phyloP scores from a whole-genome alignment of 2,888 invertebrate genomes.

The Prosopocoilus inquinatus region DNA sequence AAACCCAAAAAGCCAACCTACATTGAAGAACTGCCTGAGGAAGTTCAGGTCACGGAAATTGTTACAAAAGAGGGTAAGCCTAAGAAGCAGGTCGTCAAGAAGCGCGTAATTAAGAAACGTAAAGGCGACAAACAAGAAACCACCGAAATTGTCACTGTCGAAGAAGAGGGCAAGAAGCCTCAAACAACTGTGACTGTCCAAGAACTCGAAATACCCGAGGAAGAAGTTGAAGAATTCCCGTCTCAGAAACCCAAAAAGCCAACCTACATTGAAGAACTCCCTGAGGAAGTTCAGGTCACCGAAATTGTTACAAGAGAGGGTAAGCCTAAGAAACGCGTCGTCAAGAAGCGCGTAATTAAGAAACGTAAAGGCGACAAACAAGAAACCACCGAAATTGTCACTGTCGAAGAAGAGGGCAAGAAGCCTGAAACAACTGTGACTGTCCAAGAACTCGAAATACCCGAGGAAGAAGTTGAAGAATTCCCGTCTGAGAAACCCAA shows the following conservation, averaged over 20 bases:
- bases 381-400: conserved; percentile 50
- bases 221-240: conserved; percentile 14
- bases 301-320: conserved; percentile 44
- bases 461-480: not conserved
- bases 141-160: conserved; percentile 40
- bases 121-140: conserved; percentile 44
- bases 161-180: conserved; percentile 37
- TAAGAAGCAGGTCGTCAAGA: conserved; percentile 40
- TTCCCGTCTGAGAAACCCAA: not conserved
- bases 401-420: conserved; percentile 45
- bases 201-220: conserved; percentile 37
- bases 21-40: conserved; percentile 36
- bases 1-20: conserved; percentile 14
- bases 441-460: conserved; percentile 34
- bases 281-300: conserved; percentile 38
- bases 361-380: conserved; percentile 49
- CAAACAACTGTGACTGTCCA: conserved; percentile 35
- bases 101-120: conserved; percentile 43
- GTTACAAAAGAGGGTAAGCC: conserved; percentile 33
- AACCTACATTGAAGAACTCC: conserved; percentile 33
- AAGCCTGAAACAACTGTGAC: conserved; percentile 50
- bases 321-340: conserved; percentile 44
- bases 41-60: conserved; percentile 43
- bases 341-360: conserved; percentile 40
- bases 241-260: conserved; percentile 19